phyloP scores from a whole-genome alignment of 2,797 vertebrate species.

The Kryptolebias ocellatus region DNA sequence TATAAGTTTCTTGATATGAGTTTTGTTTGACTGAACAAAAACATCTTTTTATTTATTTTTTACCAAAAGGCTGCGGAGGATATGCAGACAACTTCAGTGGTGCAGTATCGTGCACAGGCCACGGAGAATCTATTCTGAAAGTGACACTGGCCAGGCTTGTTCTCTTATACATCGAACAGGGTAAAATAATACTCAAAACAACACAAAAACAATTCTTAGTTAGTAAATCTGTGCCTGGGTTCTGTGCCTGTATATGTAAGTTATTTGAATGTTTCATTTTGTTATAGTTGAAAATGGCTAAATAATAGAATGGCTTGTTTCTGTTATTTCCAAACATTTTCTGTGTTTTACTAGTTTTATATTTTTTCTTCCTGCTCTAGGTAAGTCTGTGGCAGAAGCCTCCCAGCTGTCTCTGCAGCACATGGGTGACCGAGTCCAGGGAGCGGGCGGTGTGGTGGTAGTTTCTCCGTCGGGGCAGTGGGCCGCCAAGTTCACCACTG shows the following conservation, averaged over 20 bases:
- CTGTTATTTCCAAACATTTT: background rate
- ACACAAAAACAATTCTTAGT: background rate
- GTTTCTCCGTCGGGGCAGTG: conserved; percentile 76
- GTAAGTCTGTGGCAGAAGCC: conserved; percentile 64
- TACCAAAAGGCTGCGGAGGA: conserved; percentile 69
- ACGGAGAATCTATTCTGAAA: conserved; percentile 82
- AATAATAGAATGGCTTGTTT: too few species aligned
- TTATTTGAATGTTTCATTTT: background rate
- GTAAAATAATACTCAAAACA: conserved; percentile 41
- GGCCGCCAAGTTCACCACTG: conserved; percentile 78
- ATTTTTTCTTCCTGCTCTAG: conserved; percentile 37
- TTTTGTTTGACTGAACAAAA: too few species aligned
- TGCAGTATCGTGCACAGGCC: conserved; percentile 77
- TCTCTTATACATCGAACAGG: conserved; percentile 80
- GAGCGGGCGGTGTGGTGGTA: conserved; percentile 77
- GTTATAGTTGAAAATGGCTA: background rate
- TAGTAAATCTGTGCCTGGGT: background rate
- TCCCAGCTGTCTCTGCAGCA: conserved; percentile 70
- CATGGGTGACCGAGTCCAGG: conserved; percentile 78
- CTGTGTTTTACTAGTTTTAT: background rate
- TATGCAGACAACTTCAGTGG: conserved; percentile 74
- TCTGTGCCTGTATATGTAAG: too few species aligned
- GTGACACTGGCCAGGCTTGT: conserved; percentile 77
- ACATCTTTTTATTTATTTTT: conserved; percentile 11
- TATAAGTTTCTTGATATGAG: too few species aligned